Percentiles rank a stretch among this genome's conserved stretches.
Evolutionary conservation across 2,888 invertebrate species (phyloP).

Genomic region (Hartigia nigra): DNA sequence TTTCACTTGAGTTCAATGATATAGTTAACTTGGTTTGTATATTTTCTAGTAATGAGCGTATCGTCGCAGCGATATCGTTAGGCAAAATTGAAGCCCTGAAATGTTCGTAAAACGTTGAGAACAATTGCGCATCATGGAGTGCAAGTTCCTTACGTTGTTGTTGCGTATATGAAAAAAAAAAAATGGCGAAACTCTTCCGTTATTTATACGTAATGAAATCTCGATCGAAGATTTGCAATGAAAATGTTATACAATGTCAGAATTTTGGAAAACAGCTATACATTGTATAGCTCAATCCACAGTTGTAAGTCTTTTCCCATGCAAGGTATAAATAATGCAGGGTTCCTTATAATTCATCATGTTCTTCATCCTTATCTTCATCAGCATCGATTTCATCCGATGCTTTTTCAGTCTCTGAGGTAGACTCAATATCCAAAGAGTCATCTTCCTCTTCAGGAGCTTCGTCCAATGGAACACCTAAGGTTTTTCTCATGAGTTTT

Average conservation of each 20-base stretch:
- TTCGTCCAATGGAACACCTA: constrained; percentile 84
- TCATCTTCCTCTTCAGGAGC: constrained; percentile 64
- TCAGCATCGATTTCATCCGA: constrained; percentile 64
- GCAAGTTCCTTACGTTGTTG: not conserved
- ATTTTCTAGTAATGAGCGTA: not conserved
- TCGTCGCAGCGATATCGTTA: not conserved
- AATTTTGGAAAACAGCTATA: constrained; percentile 37
- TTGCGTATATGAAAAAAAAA: not conserved
- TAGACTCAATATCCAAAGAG: constrained; percentile 44
- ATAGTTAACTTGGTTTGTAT: not conserved
- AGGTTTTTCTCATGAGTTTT: constrained; percentile 82
- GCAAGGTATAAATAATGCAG: not conserved
- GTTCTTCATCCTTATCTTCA: constrained; percentile 65
- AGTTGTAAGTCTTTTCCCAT: constrained; percentile 19
- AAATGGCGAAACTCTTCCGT: not conserved
- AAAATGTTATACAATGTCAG: constrained; percentile 26
- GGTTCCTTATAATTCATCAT: constrained; percentile 72
- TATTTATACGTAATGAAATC: constrained; percentile 13
- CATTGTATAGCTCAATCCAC: constrained; percentile 36
- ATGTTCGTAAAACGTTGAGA: not conserved
- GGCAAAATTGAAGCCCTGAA: not conserved
- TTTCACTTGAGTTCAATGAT: not conserved
- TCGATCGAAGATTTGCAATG: constrained; percentile 27
- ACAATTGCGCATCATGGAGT: not conserved
- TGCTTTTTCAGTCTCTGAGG: constrained; percentile 61